Evolutionary conservation across 2,797 vertebrate species (phyloP), one percentile per base, ranked within the genome.

Genomic region (Bucorvus abyssinicus): DNA sequence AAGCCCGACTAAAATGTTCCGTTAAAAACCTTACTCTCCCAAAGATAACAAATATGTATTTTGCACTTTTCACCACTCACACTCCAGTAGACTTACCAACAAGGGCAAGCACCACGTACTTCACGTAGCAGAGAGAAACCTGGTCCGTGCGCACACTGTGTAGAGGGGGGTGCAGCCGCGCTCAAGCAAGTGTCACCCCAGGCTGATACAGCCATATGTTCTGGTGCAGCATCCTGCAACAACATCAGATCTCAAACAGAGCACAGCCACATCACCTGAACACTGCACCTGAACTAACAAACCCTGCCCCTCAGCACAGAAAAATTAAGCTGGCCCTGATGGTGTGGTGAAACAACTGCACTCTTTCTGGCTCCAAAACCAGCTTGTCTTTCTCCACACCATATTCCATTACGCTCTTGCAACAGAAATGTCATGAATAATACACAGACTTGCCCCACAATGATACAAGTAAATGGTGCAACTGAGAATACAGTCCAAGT

Each of bases 81-180:
- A 4, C 34, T 42, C 1, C 0, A 9, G 2, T 3, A 67, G 47
- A 44, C 15, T 29, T 50, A 77, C 8, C 55, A 71, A 9, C 15
- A 55, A 53, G 16, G 32, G n/a, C n/a, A 79, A 81, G n/a, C 34
- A 76, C 12, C 44, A 36, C 0, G 0, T 30, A 16, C n/a, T 44
- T 47, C 23, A 27, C 1, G 0, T 0, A 63, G 68, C 30, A 70
- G n/a, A 55, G 15, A 77, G 50, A 65, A 81, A 75, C 5, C 7
- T 24, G 47, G 42, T 10, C 45, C 19, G 17, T 0, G 1, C 2
- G 1, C 40, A n/a, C 3, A 1, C 26, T 34, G 29, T 5, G 13
- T 5, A 16, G 22, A 77, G 16, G 9, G 18, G 38, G 17, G 29
- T 50, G 34, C 59, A 80, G 57, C 26, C 40, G 52, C 0, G 0